Evolutionary conservation across 2,797 vertebrate genomes (phyloP).

Genomic region (Caiman crocodilus): DNA sequence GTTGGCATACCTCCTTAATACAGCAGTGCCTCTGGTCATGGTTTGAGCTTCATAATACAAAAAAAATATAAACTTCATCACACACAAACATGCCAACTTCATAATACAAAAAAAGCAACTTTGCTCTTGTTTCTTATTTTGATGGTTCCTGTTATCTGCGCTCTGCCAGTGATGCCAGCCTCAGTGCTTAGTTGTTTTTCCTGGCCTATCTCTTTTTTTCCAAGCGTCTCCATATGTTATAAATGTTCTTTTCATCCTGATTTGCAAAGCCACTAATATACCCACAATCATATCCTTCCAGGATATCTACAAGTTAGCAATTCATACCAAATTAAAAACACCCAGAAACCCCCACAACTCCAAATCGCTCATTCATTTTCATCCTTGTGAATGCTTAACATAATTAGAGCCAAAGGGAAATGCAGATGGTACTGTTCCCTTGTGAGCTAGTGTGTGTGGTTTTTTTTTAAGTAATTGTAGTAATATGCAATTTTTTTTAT

Average conservation of each 20-base stretch:
- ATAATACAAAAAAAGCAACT: rapidly evolving
- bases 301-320: neutral
- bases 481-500: no score
- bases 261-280: neutral
- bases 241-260: neutral
- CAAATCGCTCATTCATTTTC: no score
- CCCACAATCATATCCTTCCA: rapidly evolving
- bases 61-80: rapidly evolving
- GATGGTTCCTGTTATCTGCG: neutral
- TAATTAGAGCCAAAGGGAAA: neutral
- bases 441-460: neutral
- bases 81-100: neutral
- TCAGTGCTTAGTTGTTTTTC: neutral
- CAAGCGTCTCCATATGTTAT: rapidly evolving
- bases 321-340: rapidly evolving
- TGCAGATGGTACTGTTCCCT: no score
- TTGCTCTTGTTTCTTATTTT: neutral
- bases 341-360: no score
- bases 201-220: neutral
- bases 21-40: rapidly evolving
- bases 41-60: rapidly evolving
- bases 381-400: no score
- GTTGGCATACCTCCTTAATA: neutral
- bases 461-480: neutral
- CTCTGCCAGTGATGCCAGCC: rapidly evolving